Conservation (phyloP, 92 coral and sea anemone species). For the Metridium senile region DNA sequence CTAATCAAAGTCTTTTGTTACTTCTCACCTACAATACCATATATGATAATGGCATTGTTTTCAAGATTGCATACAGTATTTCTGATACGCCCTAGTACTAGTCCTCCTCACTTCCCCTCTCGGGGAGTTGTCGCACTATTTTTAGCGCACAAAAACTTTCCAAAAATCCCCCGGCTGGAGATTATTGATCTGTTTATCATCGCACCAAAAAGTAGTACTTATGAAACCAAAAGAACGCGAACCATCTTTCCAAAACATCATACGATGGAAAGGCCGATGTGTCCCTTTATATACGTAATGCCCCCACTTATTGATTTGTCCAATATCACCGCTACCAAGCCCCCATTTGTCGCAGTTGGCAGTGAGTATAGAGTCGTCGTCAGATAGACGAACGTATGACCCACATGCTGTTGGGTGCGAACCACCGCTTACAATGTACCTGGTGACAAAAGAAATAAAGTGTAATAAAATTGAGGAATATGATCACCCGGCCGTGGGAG, state of each 20-base stretch:
- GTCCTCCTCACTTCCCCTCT: constrained; percentile 71
- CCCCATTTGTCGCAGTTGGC: not conserved
- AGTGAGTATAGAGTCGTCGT: not conserved
- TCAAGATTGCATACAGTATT: too few species aligned
- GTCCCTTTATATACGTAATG: not conserved
- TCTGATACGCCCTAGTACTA: constrained; percentile 88
- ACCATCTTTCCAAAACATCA: not conserved
- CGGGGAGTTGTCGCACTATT: constrained; percentile 37
- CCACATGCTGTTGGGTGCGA: not conserved
- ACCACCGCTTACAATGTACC: not conserved
- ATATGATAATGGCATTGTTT: too few species aligned
- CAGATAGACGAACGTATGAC: not conserved
- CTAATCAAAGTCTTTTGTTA: too few species aligned
- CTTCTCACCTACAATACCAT: too few species aligned
- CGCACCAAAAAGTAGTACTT: not conserved
- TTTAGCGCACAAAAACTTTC: not conserved
- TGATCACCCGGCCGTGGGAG: too few species aligned
- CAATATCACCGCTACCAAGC: not conserved
- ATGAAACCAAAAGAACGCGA: not conserved
- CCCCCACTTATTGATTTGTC: not conserved
- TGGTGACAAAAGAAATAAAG: not conserved
- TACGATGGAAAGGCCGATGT: not conserved
- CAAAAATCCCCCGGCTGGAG: not conserved
- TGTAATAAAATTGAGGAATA: too few species aligned
- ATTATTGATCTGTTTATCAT: not conserved